phyloP scores from a whole-genome alignment of 2,888 invertebrate genomes.

The Neoitamus cyanurus region DNA sequence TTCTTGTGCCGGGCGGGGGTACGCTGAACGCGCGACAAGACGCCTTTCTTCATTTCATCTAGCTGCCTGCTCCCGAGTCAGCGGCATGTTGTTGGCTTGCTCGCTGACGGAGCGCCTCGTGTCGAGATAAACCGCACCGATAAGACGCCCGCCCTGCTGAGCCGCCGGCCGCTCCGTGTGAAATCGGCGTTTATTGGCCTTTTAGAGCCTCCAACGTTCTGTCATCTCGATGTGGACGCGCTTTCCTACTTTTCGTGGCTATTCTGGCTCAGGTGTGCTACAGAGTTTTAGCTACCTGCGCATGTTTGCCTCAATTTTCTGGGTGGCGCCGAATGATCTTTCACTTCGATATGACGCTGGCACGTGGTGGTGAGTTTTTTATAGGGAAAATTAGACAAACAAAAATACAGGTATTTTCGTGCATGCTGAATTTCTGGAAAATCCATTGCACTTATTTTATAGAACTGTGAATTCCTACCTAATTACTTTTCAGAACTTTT shows the following conservation, averaged over 20 bases:
- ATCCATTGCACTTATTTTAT: too few relatives aligned
- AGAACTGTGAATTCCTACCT: too few relatives aligned
- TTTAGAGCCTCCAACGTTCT: background rate
- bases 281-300: background rate
- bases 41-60: conserved; percentile 1
- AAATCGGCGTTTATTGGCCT: conserved; percentile 22
- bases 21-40: background rate
- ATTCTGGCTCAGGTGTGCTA: background rate
- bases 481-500: too few relatives aligned
- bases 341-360: background rate
- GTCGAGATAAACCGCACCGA: conserved; percentile 9
- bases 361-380: background rate
- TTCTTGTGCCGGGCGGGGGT: background rate
- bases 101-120: background rate
- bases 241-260: background rate
- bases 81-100: background rate
- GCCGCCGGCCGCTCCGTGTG: background rate
- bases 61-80: background rate
- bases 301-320: background rate
- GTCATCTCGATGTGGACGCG: background rate
- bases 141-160: background rate
- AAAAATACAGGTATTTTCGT: too few relatives aligned
- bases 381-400: background rate
- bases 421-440: too few relatives aligned
- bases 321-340: background rate